Evolutionary conservation across 2,888 invertebrate genomes (phyloP).

Genomic region (Isotomurus palustris): DNA sequence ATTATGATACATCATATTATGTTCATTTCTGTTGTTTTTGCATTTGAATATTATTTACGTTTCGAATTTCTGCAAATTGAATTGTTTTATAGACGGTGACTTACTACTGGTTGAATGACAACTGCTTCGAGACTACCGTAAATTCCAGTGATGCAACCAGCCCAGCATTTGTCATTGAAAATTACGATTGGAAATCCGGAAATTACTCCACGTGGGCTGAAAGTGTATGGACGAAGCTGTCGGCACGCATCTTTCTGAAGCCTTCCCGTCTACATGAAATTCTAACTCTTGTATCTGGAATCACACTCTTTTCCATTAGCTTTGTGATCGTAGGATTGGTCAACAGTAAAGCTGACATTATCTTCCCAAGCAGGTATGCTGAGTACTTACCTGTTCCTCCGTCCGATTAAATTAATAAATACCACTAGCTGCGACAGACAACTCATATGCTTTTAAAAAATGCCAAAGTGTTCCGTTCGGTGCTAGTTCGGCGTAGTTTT

Average conservation of each 20-base stretch:
- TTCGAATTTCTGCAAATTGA: too few species aligned
- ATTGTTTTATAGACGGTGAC: neutral
- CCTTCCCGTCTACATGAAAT: conserved; percentile 59
- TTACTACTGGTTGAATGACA: conserved; percentile 53
- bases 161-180: conserved; percentile 73
- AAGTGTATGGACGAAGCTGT: conserved; percentile 72
- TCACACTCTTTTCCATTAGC: conserved; percentile 54
- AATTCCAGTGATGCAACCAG: conserved; percentile 70
- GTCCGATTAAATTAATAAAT: too few species aligned
- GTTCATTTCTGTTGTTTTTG: too few species aligned
- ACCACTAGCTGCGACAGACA: too few species aligned
- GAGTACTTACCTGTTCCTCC: conserved; percentile 28
- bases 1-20: too few species aligned
- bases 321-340: conserved; percentile 52
- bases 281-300: conserved; percentile 56
- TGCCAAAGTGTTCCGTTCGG: too few species aligned
- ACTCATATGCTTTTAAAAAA: too few species aligned
- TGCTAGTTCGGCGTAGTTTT: too few species aligned
- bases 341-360: conserved; percentile 40
- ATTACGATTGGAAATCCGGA: conserved; percentile 70
- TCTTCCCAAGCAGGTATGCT: conserved; percentile 44
- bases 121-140: conserved; percentile 68
- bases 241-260: conserved; percentile 71
- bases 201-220: conserved; percentile 83
- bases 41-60: too few species aligned